These are phyloP conservation scores for Andrena cerasifolii DNA, from an alignment of 1,140 invertebrate species.

Conservation along the genomic window DNA sequence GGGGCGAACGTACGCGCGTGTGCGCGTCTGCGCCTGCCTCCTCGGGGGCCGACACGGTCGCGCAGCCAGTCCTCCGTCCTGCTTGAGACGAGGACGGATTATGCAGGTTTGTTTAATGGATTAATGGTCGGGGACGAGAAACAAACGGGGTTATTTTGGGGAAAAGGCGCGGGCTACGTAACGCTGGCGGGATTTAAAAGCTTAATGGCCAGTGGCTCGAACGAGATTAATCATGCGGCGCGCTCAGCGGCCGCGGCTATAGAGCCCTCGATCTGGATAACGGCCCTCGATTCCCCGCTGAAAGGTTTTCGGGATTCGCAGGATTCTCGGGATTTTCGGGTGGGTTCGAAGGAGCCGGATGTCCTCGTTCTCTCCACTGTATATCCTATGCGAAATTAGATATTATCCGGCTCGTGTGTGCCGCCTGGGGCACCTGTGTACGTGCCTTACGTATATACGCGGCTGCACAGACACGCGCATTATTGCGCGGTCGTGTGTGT, in stretches of 20 bases:
- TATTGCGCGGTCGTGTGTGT: conserved; percentile 47
- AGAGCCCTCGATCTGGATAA: too few species aligned
- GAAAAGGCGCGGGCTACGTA: not conserved
- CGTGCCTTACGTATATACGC: too few species aligned
- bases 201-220: not conserved
- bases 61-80: not conserved
- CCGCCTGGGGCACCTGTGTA: not conserved
- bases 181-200: not conserved
- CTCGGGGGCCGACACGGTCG: too few species aligned
- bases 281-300: too few species aligned
- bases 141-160: not conserved
- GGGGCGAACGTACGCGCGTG: not conserved
- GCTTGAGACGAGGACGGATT: conserved; percentile 46
- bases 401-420: not conserved
- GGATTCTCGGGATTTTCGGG: too few species aligned
- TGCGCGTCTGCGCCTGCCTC: too few species aligned
- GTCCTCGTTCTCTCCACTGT: too few species aligned
- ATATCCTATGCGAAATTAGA: conserved; percentile 21
- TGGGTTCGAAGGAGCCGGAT: not conserved
- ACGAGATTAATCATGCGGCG: not conserved
- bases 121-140: too few species aligned
- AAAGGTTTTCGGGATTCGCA: too few species aligned
- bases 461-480: not conserved
- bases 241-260: too few species aligned
- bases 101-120: conserved; percentile 56